A percentile compares a stretch with the other conserved stretches of the same genome.
These are phyloP conservation scores for Schizaphis graminum DNA, from an alignment of 2,888 invertebrate genomes.

Conservation along the genomic window DNA sequence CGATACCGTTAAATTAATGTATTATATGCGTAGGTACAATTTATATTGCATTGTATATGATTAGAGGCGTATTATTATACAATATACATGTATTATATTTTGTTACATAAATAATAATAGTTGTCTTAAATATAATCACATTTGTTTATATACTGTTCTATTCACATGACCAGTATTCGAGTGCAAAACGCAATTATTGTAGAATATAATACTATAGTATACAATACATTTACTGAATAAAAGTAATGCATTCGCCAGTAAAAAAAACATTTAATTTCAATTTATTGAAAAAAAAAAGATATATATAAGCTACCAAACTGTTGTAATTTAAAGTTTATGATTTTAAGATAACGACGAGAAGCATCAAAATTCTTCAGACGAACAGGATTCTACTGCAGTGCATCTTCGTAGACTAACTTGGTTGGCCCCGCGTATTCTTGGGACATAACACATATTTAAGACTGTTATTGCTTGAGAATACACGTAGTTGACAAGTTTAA, in stretches of 20 bases:
- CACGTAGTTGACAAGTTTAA: conserved; percentile 93
- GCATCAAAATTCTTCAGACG: background rate
- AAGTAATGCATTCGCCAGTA: background rate
- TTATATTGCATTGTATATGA: background rate
- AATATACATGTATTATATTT: background rate
- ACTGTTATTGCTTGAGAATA: conserved; percentile 99
- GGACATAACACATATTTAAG: conserved; percentile 93
- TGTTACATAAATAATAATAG: background rate
- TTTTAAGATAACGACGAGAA: conserved; percentile 2
- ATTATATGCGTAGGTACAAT: background rate
- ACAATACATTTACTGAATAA: background rate
- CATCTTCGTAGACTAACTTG: conserved; percentile 70
- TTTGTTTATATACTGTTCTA: background rate
- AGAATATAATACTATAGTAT: background rate
- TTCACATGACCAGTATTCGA: background rate
- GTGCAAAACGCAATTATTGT: background rate
- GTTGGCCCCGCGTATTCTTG: conserved; percentile 98
- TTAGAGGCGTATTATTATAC: background rate
- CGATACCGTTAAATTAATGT: background rate
- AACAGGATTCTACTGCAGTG: background rate
- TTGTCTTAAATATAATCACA: background rate
- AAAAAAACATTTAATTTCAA: background rate
- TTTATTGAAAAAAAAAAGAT: background rate
- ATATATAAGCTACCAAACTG: too few species aligned
- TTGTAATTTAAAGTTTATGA: background rate